Evolutionary conservation across 2,888 invertebrate genomes (phyloP).

Genomic region (Agrochola circellaris): DNA sequence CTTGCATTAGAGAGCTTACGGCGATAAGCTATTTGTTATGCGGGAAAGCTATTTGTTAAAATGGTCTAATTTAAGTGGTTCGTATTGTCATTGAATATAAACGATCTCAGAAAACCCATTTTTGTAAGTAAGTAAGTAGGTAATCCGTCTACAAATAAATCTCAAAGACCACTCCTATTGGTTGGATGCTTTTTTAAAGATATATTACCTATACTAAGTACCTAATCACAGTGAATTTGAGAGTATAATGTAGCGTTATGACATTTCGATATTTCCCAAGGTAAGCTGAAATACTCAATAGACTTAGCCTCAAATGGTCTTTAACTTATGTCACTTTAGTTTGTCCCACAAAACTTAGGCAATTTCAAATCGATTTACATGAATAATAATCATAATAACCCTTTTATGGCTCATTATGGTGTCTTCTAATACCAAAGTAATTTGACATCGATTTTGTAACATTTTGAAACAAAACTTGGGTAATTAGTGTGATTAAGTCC

Average conservation of each 20-base stretch:
- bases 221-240: neutral
- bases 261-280: neutral
- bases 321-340: neutral
- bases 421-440: neutral
- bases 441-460: neutral
- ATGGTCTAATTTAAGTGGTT: neutral
- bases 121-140: neutral
- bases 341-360: slow-evolving; percentile 1
- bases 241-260: neutral
- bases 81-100: neutral
- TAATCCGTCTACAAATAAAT: neutral
- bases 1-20: neutral
- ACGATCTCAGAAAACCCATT: neutral
- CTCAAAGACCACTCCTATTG: neutral
- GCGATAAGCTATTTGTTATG: neutral
- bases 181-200: neutral
- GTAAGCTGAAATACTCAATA: slow-evolving; percentile 9
- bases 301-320: neutral
- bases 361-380: slow-evolving; percentile 27
- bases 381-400: slow-evolving; percentile 6
- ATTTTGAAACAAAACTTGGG: neutral
- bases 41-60: neutral
- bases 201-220: neutral
- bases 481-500: neutral
- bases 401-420: neutral